Evolutionary conservation across 2,113 vertebrate genomes (phyloP), one percentile per base, ranked within the genome.

Genomic region (Amblyopsis rosae): DNA sequence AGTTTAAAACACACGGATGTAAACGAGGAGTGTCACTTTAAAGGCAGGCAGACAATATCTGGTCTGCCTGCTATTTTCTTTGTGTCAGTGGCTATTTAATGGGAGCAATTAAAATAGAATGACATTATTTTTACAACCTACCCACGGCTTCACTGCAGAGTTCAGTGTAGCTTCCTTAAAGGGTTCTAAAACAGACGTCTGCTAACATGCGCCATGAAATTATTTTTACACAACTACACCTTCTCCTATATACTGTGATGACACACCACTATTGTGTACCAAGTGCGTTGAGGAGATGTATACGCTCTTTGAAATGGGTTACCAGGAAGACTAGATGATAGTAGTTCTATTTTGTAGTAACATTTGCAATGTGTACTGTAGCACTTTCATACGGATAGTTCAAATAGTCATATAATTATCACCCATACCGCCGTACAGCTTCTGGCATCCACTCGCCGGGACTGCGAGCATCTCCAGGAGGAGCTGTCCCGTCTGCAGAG

Each of bases 391-490:
- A 13, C 10, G 35, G 35, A 41, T 41, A 8, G 26, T 26, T 26
- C 26, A 26, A 2, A 26, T 1, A 26, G 26, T 26, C n/a, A 45
- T 6, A 3, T 46, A 15, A 48, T 32, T 12, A 47, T 19, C 17
- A 12, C 13, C 15, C 1, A 16, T 26, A 6, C 32, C 54, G 16
- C 5, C 41, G 13, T 48, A n/a, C 83, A 99, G 97, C 90, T 98
- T 66, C 53, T 97, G 84, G 90, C 88, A 4, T 96, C 94, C 0
- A 93, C 92, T 0, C 93, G 91, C 56, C 92, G 94, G 79, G 95
- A 98, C 77, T 94, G 94, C 0, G 94, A 94, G 78, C 96, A 94
- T 60, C 92, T 96, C 56, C 96, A 97, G 63, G 96, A 96, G 82
- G 96, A 97, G 81, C 80, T 97, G 79, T 93, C 92, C 0, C 94